Conservation (phyloP, 2,888 invertebrate species). For the Epicampocera succincta region DNA sequence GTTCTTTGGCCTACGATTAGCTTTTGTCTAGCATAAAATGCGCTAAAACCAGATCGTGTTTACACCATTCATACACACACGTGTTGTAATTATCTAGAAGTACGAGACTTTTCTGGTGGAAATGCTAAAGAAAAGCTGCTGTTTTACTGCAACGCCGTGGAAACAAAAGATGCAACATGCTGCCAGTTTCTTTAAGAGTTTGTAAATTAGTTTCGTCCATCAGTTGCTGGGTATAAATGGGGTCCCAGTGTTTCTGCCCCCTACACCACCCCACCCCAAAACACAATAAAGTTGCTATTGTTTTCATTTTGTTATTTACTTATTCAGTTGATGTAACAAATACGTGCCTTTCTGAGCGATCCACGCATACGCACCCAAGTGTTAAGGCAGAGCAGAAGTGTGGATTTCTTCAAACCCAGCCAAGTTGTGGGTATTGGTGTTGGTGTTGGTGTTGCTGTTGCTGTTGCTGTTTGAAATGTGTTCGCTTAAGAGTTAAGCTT, state of each 20-base stretch:
- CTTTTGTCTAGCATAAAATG: too few species aligned
- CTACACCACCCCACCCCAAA: conserved; percentile 2
- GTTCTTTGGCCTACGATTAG: too few species aligned
- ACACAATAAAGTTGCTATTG: conserved; percentile 37
- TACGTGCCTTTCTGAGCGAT: conserved; percentile 49
- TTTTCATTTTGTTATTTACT: conserved; percentile 57
- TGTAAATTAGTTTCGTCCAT: too few species aligned
- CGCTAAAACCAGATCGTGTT: too few species aligned
- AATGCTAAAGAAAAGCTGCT: too few species aligned
- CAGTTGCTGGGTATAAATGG: too few species aligned
- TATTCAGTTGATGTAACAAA: conserved; percentile 61
- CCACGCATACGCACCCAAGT: not conserved
- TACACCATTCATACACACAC: too few species aligned
- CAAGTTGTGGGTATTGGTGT: conserved; percentile 1
- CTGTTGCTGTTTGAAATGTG: not conserved
- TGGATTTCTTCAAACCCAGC: not conserved
- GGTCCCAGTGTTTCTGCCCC: not conserved
- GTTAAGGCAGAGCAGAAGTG: not conserved
- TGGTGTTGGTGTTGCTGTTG: not conserved
- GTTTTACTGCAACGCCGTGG: too few species aligned
- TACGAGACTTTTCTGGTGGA: too few species aligned
- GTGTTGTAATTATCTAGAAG: too few species aligned
- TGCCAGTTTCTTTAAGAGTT: too few species aligned
- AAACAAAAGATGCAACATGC: too few species aligned
- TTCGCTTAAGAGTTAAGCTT: not conserved